Percentiles rank a stretch among this genome's conserved stretches.
Conservation (phyloP, 2,113 vertebrate species). For the Hirundichthys speculiger region DNA sequence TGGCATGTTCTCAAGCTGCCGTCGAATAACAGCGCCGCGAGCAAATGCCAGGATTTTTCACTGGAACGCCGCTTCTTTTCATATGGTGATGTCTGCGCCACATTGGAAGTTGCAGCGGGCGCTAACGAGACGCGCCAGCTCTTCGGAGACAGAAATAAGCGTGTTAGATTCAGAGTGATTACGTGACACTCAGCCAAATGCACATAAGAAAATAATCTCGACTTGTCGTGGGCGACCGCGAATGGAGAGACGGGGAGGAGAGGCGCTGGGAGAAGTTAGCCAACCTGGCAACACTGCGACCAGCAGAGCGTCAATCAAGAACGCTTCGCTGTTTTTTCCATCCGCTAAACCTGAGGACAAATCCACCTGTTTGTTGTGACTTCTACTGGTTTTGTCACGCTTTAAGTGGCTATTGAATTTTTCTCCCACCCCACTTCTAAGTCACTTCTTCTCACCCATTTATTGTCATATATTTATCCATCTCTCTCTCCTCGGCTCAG, state of each 20-base stretch:
- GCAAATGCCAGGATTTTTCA: conserved; percentile 20
- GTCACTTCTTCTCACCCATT: too few species aligned
- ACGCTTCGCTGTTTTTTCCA: neutral
- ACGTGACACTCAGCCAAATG: conserved; percentile 4
- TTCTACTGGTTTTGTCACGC: too few species aligned
- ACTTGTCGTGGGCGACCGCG: conserved; percentile 2
- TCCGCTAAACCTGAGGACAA: conserved; percentile 9
- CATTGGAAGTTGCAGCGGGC: conserved; percentile 7
- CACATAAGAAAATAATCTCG: neutral
- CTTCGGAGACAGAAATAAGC: conserved; percentile 9
- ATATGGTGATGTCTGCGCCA: conserved; percentile 10
- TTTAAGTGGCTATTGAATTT: too few species aligned
- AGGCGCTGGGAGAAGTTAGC: neutral
- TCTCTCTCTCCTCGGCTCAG: neutral
- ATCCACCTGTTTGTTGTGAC: neutral
- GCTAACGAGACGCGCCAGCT: neutral
- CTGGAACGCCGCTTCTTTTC: conserved; percentile 3
- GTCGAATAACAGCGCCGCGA: conserved; percentile 5
- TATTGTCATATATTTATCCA: too few species aligned
- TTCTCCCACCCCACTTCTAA: too few species aligned
- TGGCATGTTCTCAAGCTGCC: conserved; percentile 42
- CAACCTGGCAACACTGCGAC: conserved; percentile 24
- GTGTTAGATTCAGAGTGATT: neutral
- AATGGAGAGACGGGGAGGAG: conserved; percentile 1
- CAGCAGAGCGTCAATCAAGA: conserved; percentile 2